Percentiles rank a stretch among this genome's conserved stretches.
phyloP scores from a whole-genome alignment of 1,140 invertebrate species.

The Panonychus citri region DNA sequence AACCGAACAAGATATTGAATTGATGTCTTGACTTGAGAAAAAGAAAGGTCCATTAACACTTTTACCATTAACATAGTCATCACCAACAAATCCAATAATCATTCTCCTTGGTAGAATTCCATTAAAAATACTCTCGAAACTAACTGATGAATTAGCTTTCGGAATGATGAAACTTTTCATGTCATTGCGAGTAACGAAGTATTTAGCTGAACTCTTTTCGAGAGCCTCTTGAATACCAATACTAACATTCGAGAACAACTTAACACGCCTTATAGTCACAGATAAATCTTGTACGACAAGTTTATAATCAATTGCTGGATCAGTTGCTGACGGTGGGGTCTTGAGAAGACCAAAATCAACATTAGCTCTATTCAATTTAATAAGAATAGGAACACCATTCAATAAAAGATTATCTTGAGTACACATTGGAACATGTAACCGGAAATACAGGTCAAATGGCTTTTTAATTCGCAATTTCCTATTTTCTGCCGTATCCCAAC shows the following conservation, averaged over 20 bases:
- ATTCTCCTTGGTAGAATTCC: not conserved
- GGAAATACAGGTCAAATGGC: not conserved
- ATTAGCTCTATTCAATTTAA: not conserved
- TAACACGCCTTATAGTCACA: not conserved
- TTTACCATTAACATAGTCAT: not conserved
- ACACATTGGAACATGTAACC: not conserved
- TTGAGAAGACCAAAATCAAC: not conserved
- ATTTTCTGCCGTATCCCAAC: not conserved
- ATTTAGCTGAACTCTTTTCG: not conserved
- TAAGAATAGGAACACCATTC: not conserved
- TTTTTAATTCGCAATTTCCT: not conserved
- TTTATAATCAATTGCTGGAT: no score
- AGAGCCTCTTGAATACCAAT: not conserved
- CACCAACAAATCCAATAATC: not conserved
- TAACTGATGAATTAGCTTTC: not conserved
- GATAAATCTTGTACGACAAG: not conserved
- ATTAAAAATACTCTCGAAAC: not conserved
- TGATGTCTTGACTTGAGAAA: not conserved
- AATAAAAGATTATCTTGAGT: not conserved
- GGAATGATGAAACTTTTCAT: not conserved
- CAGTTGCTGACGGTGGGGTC: not conserved
- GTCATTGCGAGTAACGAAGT: not conserved
- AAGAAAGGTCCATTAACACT: not conserved
- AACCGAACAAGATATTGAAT: not conserved
- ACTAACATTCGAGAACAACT: not conserved